Evolutionary conservation across 2,797 vertebrate species (phyloP).

Genomic region (Dallia pectoralis): DNA sequence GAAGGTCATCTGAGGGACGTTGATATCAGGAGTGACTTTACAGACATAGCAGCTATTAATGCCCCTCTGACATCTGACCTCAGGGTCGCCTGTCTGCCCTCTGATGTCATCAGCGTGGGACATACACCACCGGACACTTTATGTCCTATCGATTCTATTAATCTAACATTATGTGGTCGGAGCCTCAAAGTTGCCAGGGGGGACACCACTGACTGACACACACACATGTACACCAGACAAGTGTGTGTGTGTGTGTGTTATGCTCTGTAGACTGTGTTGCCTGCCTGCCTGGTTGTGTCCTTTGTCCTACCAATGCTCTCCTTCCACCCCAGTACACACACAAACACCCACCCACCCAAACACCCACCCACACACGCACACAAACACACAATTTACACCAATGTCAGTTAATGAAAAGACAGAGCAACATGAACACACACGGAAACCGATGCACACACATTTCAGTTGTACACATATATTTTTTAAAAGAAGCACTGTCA

Average conservation of each 20-base stretch:
- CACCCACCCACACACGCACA: not conserved
- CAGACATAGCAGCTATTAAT: not conserved
- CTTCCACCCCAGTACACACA: not conserved
- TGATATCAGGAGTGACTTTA: not conserved
- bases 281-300: not conserved
- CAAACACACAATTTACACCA: not conserved
- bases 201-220: not conserved
- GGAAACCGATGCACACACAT: not conserved
- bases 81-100: not conserved
- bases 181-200: not conserved
- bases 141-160: not conserved
- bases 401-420: not conserved
- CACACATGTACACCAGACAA: not conserved
- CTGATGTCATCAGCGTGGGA: conserved; percentile 2
- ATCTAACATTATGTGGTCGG: not conserved
- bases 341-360: not conserved
- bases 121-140: not conserved
- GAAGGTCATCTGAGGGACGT: not conserved
- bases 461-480: not conserved
- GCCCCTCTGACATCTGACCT: not conserved
- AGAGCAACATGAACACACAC: not conserved
- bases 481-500: not conserved
- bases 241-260: not conserved
- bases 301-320: not conserved
- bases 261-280: not conserved